phyloP scores from a whole-genome alignment of 2,113 vertebrate species.

The Melierax canorus region DNA sequence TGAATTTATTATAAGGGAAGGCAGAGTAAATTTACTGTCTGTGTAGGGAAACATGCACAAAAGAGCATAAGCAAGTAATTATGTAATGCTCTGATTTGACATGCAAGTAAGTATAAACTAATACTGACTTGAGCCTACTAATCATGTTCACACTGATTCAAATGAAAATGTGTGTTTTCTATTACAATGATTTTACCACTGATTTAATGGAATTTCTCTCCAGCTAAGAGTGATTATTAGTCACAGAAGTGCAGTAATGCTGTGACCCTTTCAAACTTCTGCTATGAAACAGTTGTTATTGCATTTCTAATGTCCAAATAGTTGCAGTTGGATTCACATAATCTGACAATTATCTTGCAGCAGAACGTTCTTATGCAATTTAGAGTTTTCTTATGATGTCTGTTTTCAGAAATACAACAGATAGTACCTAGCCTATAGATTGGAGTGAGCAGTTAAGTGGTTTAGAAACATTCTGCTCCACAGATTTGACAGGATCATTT shows the following conservation, averaged over 20 bases:
- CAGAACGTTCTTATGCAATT: background rate
- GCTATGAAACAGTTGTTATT: background rate
- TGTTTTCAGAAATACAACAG: background rate
- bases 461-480: background rate
- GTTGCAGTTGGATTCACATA: constrained; percentile 13
- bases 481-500: background rate
- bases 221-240: constrained; percentile 60
- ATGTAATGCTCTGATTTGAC: constrained; percentile 58
- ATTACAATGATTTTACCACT: constrained; percentile 58
- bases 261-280: constrained; percentile 51
- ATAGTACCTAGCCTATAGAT: background rate
- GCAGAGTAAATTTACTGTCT: constrained; percentile 37
- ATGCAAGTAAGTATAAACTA: constrained; percentile 64
- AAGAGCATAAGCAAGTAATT: constrained; percentile 60
- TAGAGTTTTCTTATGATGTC: background rate
- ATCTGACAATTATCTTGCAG: constrained; percentile 23
- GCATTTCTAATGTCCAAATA: constrained; percentile 8
- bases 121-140: constrained; percentile 54
- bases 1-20: constrained; percentile 20
- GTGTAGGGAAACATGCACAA: constrained; percentile 34
- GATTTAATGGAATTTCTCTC: constrained; percentile 61
- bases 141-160: constrained; percentile 65
- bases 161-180: constrained; percentile 60
- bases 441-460: background rate
- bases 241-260: constrained; percentile 34